Evolutionary conservation across 2,797 vertebrate species (phyloP).

Genomic region (Coracias cyanogaster): DNA sequence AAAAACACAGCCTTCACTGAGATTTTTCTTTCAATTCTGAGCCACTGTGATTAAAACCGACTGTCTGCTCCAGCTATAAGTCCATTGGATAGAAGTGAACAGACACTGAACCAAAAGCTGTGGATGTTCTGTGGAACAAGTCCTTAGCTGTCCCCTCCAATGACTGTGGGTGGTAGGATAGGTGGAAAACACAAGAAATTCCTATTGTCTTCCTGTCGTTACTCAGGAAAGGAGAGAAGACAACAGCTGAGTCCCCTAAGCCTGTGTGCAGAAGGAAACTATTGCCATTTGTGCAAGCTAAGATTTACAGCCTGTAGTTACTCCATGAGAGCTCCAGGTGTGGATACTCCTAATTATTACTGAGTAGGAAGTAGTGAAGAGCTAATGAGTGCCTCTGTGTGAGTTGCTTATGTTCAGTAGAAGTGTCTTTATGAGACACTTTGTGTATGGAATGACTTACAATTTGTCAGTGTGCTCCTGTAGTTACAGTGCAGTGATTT

Average conservation of each 20-base stretch:
- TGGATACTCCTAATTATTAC: background rate
- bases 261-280: background rate
- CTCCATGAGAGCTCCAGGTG: background rate
- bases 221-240: background rate
- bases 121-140: background rate
- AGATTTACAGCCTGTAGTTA: background rate
- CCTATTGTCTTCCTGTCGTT: background rate
- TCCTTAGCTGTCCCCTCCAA: background rate
- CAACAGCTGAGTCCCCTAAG: background rate
- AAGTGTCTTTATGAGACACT: background rate
- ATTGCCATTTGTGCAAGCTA: background rate
- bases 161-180: background rate
- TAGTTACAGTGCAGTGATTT: background rate
- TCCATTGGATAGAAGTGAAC: background rate
- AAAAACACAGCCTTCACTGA: background rate
- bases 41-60: background rate
- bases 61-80: background rate
- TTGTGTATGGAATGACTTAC: background rate
- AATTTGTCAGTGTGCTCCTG: background rate
- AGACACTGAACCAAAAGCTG: background rate
- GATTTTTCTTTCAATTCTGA: background rate
- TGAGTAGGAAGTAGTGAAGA: background rate
- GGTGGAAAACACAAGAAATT: background rate
- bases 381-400: background rate
- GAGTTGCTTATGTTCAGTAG: background rate